These are phyloP conservation scores for Homarus americanus DNA, from an alignment of 1,140 invertebrate species.

Conservation along the genomic window DNA sequence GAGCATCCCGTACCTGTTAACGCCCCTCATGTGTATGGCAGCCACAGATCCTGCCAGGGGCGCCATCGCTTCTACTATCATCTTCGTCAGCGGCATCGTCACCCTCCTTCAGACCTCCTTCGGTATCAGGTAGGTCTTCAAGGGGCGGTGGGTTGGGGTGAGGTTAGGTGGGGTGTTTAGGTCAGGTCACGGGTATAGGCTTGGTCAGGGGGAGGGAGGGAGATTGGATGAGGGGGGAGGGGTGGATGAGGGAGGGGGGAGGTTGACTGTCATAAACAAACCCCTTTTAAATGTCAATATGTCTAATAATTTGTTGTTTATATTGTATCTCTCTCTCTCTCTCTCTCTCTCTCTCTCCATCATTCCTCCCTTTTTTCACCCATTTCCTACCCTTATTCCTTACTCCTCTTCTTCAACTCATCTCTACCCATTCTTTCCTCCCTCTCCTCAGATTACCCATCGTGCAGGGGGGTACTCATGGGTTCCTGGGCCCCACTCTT, in stretches of 20 bases:
- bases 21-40: constrained; percentile 89
- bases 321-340: background rate
- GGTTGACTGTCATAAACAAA: no score
- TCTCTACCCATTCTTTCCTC: background rate
- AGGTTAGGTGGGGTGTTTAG: background rate
- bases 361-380: background rate
- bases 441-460: constrained; percentile 74
- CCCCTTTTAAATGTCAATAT: no score
- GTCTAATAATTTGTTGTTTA: no score
- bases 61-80: constrained; percentile 83
- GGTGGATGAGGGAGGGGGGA: no score
- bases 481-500: constrained; percentile 90
- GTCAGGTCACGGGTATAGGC: no score
- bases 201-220: no score
- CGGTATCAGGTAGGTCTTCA: constrained; percentile 84
- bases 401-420: background rate
- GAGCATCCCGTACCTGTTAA: constrained; percentile 89
- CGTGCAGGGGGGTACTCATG: constrained; percentile 84
- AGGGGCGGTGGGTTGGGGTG: background rate
- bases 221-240: no score
- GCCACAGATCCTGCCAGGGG: constrained; percentile 87
- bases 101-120: constrained; percentile 89
- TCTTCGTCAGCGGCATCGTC: constrained; percentile 86
- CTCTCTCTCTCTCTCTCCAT: background rate
- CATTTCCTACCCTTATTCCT: background rate